Evolutionary conservation across 2,888 invertebrate species (phyloP).

Genomic region (Hyposoter didymator): DNA sequence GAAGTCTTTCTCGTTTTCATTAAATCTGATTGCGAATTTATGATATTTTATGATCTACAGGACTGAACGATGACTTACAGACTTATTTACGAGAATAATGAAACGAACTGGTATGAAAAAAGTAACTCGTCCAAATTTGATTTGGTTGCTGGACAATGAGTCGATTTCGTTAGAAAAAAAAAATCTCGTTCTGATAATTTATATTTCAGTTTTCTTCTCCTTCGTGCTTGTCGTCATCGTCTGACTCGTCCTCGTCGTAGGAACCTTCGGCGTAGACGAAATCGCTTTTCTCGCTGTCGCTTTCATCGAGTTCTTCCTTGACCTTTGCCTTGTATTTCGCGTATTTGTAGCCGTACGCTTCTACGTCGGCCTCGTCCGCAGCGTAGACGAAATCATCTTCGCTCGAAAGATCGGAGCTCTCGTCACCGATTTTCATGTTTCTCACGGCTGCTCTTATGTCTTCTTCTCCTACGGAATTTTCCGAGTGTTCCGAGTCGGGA

Average conservation of each 20-base stretch:
- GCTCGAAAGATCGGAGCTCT: conserved; percentile 85
- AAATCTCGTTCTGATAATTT: background rate
- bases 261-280: conserved; percentile 47
- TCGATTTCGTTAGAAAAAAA: background rate
- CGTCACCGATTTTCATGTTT: conserved; percentile 81
- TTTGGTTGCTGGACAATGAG: background rate
- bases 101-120: background rate
- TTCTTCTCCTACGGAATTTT: conserved; percentile 86
- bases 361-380: conserved; percentile 85
- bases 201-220: conserved; percentile 43
- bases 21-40: background rate
- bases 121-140: background rate
- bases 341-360: conserved; percentile 88
- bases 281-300: conserved; percentile 63
- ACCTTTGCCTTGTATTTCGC: conserved; percentile 88
- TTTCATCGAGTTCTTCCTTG: conserved; percentile 76
- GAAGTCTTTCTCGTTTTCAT: background rate
- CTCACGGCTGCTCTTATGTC: conserved; percentile 88
- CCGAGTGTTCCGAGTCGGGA: conserved; percentile 88
- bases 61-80: too few relatives aligned
- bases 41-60: background rate
- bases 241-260: conserved; percentile 36
- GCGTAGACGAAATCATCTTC: conserved; percentile 81
- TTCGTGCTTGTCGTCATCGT: conserved; percentile 41
- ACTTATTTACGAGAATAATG: background rate